Evolutionary conservation across 2,113 vertebrate species (phyloP).

Genomic region (Monarcha castaneiventris): DNA sequence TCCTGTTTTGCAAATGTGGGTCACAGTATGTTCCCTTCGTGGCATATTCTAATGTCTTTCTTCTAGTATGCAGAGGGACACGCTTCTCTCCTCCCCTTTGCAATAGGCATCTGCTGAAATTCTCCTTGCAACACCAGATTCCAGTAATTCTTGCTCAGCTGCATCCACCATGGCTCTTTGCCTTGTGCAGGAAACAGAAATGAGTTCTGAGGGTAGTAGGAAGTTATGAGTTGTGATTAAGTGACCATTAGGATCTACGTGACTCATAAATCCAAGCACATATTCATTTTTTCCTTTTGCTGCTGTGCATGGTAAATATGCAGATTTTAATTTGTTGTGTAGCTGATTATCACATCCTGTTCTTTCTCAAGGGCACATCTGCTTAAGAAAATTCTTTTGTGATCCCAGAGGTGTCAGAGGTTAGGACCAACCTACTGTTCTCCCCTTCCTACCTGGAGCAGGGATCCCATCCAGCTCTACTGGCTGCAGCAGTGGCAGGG

Average conservation of each 20-base stretch:
- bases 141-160: background rate
- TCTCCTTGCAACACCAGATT: background rate
- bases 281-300: background rate
- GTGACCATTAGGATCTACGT: background rate
- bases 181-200: background rate
- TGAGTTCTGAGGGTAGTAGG: background rate
- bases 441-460: background rate
- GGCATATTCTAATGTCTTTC: background rate
- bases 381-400: background rate
- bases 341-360: background rate
- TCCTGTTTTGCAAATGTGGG: conserved; percentile 67
- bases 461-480: background rate
- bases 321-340: background rate
- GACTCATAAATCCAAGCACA: background rate
- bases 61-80: background rate
- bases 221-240: background rate
- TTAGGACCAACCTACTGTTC: background rate
- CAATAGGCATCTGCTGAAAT: background rate
- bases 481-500: background rate
- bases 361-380: background rate
- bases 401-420: background rate
- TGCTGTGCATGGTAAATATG: background rate
- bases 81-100: background rate
- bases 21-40: conserved; percentile 46
- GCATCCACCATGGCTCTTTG: background rate